These are phyloP conservation scores for Gobio gobio DNA, from an alignment of 2,113 vertebrate genomes.

Conservation along the genomic window DNA sequence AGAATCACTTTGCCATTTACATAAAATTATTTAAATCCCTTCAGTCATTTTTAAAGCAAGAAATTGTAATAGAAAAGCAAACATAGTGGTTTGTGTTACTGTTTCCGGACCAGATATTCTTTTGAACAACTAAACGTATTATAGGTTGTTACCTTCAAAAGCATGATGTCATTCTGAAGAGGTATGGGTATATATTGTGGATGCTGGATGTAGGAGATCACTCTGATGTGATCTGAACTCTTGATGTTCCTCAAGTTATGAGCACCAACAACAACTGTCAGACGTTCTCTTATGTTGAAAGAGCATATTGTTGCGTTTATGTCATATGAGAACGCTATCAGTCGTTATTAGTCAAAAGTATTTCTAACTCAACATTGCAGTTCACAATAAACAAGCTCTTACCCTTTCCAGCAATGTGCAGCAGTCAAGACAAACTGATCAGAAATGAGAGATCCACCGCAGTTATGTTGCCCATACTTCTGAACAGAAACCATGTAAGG, in stretches of 20 bases:
- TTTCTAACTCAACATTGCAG: not conserved
- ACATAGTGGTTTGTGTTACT: not conserved
- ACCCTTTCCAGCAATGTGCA: not conserved
- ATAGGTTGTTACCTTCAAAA: conserved; percentile 36
- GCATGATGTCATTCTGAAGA: conserved; percentile 11
- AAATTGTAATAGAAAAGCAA: no score
- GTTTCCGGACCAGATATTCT: not conserved
- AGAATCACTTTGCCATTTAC: no score
- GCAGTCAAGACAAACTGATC: not conserved
- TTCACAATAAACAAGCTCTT: not conserved
- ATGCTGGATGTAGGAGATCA: not conserved
- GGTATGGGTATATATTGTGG: rapidly evolving
- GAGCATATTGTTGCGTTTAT: no score
- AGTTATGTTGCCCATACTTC: rapidly evolving
- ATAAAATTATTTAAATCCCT: no score
- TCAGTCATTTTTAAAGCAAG: no score
- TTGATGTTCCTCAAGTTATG: not conserved
- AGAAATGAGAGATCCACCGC: not conserved
- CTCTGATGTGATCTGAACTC: not conserved
- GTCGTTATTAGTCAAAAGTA: no score
- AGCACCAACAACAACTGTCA: conserved; percentile 15
- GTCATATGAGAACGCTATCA: not conserved
- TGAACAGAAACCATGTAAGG: not conserved
- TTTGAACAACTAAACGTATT: not conserved
- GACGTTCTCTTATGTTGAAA: not conserved